These are phyloP conservation scores for Neosilurus hyrtlii DNA, from an alignment of 2,797 vertebrate genomes.

Conservation along the genomic window DNA sequence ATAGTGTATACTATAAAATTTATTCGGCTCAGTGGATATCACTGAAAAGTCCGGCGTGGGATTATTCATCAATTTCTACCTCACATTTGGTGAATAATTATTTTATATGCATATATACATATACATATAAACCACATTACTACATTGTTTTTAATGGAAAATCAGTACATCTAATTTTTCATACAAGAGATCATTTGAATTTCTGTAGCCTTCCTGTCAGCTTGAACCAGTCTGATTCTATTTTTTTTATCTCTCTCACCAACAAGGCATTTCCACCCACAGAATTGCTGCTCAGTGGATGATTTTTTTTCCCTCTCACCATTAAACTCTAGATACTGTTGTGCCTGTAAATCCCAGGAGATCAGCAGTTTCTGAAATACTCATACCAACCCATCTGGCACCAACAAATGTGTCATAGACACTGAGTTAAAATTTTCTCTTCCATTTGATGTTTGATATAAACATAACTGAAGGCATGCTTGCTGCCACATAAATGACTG, in stretches of 20 bases:
- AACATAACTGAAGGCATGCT: background rate
- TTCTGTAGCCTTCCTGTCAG: slow-evolving; percentile 1
- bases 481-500: slow-evolving; percentile 12
- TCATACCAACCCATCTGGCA: background rate
- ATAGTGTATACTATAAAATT: too few species aligned
- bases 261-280: background rate
- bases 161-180: background rate
- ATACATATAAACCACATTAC: background rate
- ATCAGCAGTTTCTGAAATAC: slow-evolving; percentile 1
- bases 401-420: background rate
- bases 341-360: background rate
- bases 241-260: slow-evolving; percentile 5
- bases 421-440: background rate
- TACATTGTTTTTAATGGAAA: background rate
- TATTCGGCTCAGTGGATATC: too few species aligned
- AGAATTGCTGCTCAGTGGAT: background rate
- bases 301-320: background rate
- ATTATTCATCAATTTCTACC: too few species aligned
- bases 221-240: background rate
- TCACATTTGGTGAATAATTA: too few species aligned
- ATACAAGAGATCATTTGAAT: background rate
- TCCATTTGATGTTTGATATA: background rate
- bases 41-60: too few species aligned
- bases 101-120: too few species aligned
- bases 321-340: background rate